Conservation (phyloP, 2,888 invertebrate species). For the Crocallis elinguaria region DNA sequence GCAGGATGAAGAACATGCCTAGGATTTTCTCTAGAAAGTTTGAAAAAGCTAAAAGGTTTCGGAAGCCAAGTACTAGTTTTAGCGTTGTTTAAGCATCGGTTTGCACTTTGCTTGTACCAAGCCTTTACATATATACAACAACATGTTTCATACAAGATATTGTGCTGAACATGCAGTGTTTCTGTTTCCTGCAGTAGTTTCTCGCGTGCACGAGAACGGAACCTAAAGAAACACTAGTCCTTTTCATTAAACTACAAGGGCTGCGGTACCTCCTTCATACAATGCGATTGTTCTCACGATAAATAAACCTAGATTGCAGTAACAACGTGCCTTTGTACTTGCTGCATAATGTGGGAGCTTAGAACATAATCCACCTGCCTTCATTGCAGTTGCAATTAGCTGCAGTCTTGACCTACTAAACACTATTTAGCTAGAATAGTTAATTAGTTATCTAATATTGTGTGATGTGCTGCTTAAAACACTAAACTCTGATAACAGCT, state of each 20-base stretch:
- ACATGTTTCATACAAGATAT: neutral
- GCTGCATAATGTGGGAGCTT: slow-evolving; percentile 47
- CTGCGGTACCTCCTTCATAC: neutral
- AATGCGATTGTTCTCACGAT: slow-evolving; percentile 20
- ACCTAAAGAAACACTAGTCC: slow-evolving; percentile 7
- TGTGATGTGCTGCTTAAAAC: too few relatives aligned
- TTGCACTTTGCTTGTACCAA: too few relatives aligned
- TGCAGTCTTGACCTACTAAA: slow-evolving; percentile 40
- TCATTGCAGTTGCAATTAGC: slow-evolving; percentile 41
- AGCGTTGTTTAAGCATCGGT: neutral
- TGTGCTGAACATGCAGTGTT: neutral
- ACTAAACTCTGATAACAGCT: too few relatives aligned
- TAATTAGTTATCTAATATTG: too few relatives aligned
- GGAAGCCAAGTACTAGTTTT: neutral
- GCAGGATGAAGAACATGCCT: too few relatives aligned
- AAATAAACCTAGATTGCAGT: slow-evolving; percentile 4
- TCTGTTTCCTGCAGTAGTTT: slow-evolving; percentile 7
- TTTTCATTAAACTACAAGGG: slow-evolving; percentile 1
- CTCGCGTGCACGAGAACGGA: slow-evolving; percentile 7
- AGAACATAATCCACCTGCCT: slow-evolving; percentile 41
- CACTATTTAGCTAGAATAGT: neutral
- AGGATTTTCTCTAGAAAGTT: too few relatives aligned
- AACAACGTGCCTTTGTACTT: slow-evolving; percentile 14
- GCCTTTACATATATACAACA: too few relatives aligned
- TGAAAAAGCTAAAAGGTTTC: too few relatives aligned